phyloP scores from a whole-genome alignment of 2,888 invertebrate genomes.

The Apodemia duryi region DNA sequence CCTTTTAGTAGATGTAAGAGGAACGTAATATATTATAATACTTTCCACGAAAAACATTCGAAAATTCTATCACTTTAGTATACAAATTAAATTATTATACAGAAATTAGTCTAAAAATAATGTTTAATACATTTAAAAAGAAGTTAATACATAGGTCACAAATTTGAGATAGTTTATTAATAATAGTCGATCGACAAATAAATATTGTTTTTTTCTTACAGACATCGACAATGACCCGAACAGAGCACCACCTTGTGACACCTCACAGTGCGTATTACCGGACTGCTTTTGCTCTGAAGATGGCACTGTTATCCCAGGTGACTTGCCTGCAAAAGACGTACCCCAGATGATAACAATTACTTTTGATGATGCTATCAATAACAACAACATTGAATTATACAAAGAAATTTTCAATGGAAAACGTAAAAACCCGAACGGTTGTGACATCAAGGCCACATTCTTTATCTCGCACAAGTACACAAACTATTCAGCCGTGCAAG shows the following conservation, averaged over 20 bases:
- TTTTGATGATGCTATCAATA: conserved; percentile 96
- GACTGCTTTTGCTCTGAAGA: conserved; percentile 97
- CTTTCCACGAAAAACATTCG: not conserved
- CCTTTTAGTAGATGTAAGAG: conserved; percentile 14
- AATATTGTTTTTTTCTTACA: conserved; percentile 44
- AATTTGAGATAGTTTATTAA: not conserved
- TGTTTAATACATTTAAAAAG: too few relatives aligned
- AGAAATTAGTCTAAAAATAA: too few relatives aligned
- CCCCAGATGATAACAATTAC: conserved; percentile 97
- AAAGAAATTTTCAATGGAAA: conserved; percentile 94
- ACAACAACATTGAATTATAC: conserved; percentile 96
- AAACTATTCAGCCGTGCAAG: conserved; percentile 95
- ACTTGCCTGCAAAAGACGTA: conserved; percentile 89
- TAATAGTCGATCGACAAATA: not conserved
- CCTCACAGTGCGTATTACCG: conserved; percentile 90
- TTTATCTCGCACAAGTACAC: conserved; percentile 96
- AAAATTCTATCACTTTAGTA: not conserved
- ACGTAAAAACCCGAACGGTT: conserved; percentile 95
- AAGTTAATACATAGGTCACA: not conserved
- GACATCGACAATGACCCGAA: conserved; percentile 96
- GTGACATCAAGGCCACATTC: conserved; percentile 94
- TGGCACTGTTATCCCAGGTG: conserved; percentile 91
- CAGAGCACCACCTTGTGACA: conserved; percentile 93
- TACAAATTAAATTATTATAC: not conserved
- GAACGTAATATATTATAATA: conserved; percentile 19